Percentiles rank a stretch among this genome's conserved stretches.
Conservation (phyloP, 2,797 vertebrate genomes). For the Paedocypris micromegethes region DNA sequence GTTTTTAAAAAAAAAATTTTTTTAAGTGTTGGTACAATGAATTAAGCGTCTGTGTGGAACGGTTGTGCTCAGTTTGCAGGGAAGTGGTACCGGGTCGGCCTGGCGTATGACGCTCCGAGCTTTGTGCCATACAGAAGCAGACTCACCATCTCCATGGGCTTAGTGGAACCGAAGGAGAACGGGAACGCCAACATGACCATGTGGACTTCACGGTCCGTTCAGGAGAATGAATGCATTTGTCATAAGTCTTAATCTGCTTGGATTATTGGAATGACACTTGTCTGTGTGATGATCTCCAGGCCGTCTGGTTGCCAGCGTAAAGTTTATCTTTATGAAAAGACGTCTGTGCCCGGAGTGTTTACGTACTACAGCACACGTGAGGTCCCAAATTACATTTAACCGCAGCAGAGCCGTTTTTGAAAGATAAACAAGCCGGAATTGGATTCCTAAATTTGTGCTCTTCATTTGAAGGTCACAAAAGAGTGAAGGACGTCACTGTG, state of each 20-base stretch:
- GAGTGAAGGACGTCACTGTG: slow-evolving; percentile 72
- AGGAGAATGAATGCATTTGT: background rate
- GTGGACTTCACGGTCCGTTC: slow-evolving; percentile 64
- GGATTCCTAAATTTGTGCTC: background rate
- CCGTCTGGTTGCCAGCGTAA: slow-evolving; percentile 52
- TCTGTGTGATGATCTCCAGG: slow-evolving; percentile 47
- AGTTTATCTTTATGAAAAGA: slow-evolving; percentile 65
- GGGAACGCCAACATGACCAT: slow-evolving; percentile 70
- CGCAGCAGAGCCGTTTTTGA: background rate
- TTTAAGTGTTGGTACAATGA: background rate
- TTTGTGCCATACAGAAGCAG: slow-evolving; percentile 59
- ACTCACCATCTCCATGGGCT: slow-evolving; percentile 62
- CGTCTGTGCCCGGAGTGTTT: slow-evolving; percentile 62
- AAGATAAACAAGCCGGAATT: background rate
- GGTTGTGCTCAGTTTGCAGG: slow-evolving; percentile 65
- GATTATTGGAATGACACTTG: background rate
- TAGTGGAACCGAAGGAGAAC: slow-evolving; percentile 51
- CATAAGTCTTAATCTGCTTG: background rate
- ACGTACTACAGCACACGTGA: slow-evolving; percentile 73
- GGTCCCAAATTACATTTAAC: slow-evolving; percentile 31
- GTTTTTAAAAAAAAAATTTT: too few relatives aligned
- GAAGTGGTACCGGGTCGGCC: slow-evolving; percentile 69
- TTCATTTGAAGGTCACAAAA: slow-evolving; percentile 60
- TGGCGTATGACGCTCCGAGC: slow-evolving; percentile 65
- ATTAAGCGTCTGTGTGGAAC: background rate